Evolutionary conservation across 2,888 invertebrate species (phyloP).

Genomic region (Xylota segnis): DNA sequence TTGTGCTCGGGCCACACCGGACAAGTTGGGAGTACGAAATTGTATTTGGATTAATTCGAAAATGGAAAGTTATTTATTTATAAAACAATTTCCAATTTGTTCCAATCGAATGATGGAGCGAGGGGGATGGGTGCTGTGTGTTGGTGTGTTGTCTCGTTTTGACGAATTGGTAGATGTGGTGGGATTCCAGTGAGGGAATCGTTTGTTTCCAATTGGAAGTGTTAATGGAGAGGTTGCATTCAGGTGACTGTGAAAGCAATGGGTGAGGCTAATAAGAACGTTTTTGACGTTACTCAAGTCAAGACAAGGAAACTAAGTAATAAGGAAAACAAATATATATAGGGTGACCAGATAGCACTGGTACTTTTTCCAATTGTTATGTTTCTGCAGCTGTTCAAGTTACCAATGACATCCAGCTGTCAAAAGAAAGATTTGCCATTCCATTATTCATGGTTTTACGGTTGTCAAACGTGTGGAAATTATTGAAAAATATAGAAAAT

Average conservation of each 20-base stretch:
- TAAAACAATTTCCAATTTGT: constrained; percentile 61
- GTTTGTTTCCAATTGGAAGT: background rate
- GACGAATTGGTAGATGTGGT: background rate
- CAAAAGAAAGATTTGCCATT: too few species aligned
- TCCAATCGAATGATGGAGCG: constrained; percentile 34
- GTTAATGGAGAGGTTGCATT: constrained; percentile 6
- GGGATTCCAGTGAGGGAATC: background rate
- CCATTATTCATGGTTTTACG: too few species aligned
- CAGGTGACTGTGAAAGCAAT: background rate
- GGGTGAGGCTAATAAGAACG: too few species aligned
- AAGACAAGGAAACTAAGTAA: too few species aligned
- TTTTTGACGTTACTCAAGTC: too few species aligned
- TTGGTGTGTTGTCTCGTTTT: background rate
- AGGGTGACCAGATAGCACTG: too few species aligned
- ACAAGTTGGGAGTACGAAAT: constrained; percentile 52
- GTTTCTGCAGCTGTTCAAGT: too few species aligned
- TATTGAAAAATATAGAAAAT: too few species aligned
- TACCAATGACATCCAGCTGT: too few species aligned
- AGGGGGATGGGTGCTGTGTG: background rate
- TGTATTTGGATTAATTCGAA: constrained; percentile 65
- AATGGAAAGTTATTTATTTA: constrained; percentile 76
- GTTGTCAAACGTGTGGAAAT: too few species aligned
- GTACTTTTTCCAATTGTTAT: too few species aligned
- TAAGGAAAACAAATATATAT: too few species aligned
- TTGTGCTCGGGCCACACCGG: constrained; percentile 29